Base-by-base conservation (phyloP, 2,113 vertebrate species). In the Vidua macroura region DNA sequence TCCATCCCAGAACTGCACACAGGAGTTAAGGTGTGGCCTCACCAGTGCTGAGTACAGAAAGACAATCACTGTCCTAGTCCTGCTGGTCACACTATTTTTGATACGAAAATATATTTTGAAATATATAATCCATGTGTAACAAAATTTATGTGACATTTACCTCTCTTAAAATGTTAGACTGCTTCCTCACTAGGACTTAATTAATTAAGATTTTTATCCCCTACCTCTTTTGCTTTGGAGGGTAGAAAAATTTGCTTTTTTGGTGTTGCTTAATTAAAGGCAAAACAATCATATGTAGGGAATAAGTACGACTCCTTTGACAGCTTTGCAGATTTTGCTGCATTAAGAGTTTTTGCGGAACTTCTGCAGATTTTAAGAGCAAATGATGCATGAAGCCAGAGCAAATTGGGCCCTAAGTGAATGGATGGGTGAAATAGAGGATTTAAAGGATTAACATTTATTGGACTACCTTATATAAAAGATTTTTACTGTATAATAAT, bases 381-480 rank as follows among this genome's bases (percentile, higher is more conserved):
- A 96, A 96, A 92, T 1, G 10, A 31, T 72, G 92, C 37, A 90
- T 77, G 56, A 95, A 96, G 69, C 49, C 46, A 58, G 46, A 90
- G 48, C 18, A 95, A 95, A 95, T 88, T 80, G 83, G 80, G 53
- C 67, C 25, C 17, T 41, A 69, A 89, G 37, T 68, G 41, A 13
- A 27, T 55, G 87, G 28, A 35, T 92, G 68, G 33, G 27, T 81
- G n/a, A 88, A 90, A 48, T 4, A 55, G 79, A 95, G 76, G 80
- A 56, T 85, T 86, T 95, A 73, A 39, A 68, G 37, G 46, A 90
- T 96, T 95, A 95, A 27, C 31, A 76, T 39, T 95, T 95, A 91
- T 69, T 95, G 33, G 37, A 93, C 18, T 56, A 51, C 11, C 20
- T 91, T 76, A 52, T 86, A 93, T 51, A 90, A 91, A 73, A 91